Conservation (phyloP, 2,888 invertebrate genomes). For the Cosmopolites sordidus region DNA sequence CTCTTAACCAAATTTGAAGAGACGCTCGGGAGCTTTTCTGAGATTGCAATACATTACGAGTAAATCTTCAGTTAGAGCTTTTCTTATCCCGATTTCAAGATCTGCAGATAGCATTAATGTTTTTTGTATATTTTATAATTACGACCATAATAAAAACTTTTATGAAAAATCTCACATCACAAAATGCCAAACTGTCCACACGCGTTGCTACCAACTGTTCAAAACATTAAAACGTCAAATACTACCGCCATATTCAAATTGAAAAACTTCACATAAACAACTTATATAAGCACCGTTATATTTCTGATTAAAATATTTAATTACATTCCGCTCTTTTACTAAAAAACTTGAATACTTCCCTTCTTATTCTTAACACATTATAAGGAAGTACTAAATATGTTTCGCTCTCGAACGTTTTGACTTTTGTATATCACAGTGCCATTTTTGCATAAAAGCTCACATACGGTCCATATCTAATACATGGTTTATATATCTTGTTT, state of each 20-base stretch:
- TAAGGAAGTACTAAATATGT: neutral
- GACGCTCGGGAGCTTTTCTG: conserved; percentile 42
- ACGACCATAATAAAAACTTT: conserved; percentile 49
- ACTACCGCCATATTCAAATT: conserved; percentile 33
- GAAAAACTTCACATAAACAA: conserved; percentile 20
- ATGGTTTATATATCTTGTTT: too few species aligned
- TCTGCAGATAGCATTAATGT: conserved; percentile 41
- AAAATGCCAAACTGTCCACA: conserved; percentile 52
- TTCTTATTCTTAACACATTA: neutral
- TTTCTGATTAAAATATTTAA: conserved; percentile 12
- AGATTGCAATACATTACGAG: conserved; percentile 42
- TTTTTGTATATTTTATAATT: conserved; percentile 40
- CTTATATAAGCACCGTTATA: conserved; percentile 21
- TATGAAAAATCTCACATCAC: conserved; percentile 49
- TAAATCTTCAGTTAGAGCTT: conserved; percentile 38
- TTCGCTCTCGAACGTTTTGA: too few species aligned
- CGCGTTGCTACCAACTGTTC: conserved; percentile 48
- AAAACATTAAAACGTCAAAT: conserved; percentile 33
- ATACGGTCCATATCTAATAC: too few species aligned
- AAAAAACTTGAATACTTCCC: conserved; percentile 2
- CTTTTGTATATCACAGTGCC: too few species aligned
- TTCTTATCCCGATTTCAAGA: conserved; percentile 35
- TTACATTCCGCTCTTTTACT: conserved; percentile 4
- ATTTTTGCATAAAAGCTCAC: too few species aligned
- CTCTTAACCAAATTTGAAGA: conserved; percentile 49